Evolutionary conservation across 2,113 vertebrate genomes (phyloP).

Genomic region (Sarotherodon lohbergeri): DNA sequence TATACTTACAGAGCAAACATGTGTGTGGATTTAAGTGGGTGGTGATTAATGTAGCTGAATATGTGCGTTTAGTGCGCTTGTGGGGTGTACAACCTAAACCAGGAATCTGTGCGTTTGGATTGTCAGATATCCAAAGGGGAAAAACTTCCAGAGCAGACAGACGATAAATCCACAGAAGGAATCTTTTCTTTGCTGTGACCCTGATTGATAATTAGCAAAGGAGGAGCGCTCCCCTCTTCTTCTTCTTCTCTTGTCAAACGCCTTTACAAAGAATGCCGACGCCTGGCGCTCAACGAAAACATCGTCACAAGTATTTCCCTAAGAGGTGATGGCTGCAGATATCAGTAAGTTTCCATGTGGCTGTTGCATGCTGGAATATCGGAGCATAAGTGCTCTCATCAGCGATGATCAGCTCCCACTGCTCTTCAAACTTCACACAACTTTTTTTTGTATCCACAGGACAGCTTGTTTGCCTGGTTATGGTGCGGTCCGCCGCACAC

Average conservation of each 20-base stretch:
- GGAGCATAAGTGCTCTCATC: background rate
- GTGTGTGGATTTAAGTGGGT: constrained; percentile 44
- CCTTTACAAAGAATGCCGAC: constrained; percentile 11
- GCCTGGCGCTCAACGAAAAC: constrained; percentile 25
- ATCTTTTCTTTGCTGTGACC: background rate
- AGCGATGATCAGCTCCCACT: constrained; percentile 5
- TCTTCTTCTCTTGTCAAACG: background rate
- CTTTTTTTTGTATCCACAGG: constrained; percentile 42
- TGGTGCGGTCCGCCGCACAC: background rate
- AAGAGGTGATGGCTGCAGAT: constrained; percentile 13
- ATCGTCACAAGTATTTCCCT: constrained; percentile 47
- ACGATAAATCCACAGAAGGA: constrained; percentile 47
- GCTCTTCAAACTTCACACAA: background rate
- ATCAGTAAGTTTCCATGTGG: constrained; percentile 5
- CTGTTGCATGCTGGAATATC: background rate
- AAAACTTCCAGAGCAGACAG: constrained; percentile 18
- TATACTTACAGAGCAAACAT: constrained; percentile 41
- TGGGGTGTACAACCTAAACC: constrained; percentile 1
- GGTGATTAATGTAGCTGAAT: constrained; percentile 19
- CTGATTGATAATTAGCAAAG: background rate
- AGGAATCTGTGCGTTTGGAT: background rate
- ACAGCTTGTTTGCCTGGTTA: background rate
- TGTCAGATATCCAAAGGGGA: constrained; percentile 44
- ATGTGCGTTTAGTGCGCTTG: constrained; percentile 1
- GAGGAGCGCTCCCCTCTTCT: background rate